Evolutionary conservation across 2,797 vertebrate genomes (phyloP).

Genomic region (Delichon dasypus): DNA sequence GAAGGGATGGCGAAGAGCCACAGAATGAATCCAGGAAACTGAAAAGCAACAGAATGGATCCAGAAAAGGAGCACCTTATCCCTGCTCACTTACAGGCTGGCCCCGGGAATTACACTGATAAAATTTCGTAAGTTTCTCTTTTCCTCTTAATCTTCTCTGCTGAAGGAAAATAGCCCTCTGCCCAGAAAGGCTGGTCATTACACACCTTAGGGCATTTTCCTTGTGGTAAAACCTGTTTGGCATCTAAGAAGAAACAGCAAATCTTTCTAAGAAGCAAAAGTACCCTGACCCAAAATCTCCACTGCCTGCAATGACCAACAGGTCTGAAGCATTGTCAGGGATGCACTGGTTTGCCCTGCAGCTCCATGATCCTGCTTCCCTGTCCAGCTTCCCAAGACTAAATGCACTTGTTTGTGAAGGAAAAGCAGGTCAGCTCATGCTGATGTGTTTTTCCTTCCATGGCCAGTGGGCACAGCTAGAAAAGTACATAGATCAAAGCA

Average conservation of each 20-base stretch:
- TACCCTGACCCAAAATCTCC: background rate
- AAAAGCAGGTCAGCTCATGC: constrained; percentile 80
- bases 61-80: background rate
- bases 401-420: constrained; percentile 62
- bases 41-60: background rate
- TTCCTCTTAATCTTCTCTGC: background rate
- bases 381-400: constrained; percentile 58
- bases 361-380: background rate
- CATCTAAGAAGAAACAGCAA: background rate
- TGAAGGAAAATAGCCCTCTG: background rate
- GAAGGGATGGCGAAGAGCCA: too few relatives aligned
- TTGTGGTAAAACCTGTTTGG: background rate
- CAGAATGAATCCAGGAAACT: background rate
- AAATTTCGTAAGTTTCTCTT: background rate
- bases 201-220: background rate
- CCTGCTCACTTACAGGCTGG: background rate
- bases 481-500: constrained; percentile 72
- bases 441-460: constrained; percentile 86
- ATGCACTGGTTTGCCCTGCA: background rate
- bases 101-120: background rate
- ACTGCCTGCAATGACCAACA: rapidly evolving
- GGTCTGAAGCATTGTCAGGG: rapidly evolving
- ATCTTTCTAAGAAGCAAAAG: background rate
- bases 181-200: background rate
- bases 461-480: constrained; percentile 77